Conservation (phyloP, 2,113 vertebrate species). For the Dunckerocampus dactyliophorus region DNA sequence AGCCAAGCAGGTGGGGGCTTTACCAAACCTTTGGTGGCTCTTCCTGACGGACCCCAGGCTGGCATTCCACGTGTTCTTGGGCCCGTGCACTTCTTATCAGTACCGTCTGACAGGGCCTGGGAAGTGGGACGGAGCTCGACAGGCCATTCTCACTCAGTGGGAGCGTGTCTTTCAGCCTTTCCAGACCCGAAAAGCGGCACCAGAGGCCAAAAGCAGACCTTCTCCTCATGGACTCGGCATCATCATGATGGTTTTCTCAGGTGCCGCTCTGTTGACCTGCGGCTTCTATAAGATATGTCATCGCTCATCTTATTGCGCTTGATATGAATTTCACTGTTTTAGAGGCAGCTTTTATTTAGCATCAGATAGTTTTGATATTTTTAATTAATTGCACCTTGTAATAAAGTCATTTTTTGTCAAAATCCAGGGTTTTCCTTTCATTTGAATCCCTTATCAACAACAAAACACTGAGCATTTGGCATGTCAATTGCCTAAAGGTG, state of each 20-base stretch:
- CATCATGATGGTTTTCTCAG: neutral
- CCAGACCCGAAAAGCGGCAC: neutral
- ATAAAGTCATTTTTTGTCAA: too few relatives aligned
- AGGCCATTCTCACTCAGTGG: conserved; percentile 1
- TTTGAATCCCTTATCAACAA: too few relatives aligned
- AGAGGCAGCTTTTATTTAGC: too few relatives aligned
- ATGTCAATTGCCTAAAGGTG: too few relatives aligned
- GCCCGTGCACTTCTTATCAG: neutral
- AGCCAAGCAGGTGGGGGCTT: neutral
- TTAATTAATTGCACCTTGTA: too few relatives aligned
- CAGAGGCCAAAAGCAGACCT: neutral
- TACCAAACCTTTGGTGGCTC: neutral
- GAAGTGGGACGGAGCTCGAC: neutral
- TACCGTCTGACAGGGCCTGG: conserved; percentile 1
- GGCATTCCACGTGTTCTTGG: neutral
- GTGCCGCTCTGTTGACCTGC: neutral
- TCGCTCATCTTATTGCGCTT: too few relatives aligned
- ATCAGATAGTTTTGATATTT: too few relatives aligned
- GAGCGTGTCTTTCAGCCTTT: neutral
- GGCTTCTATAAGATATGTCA: neutral
- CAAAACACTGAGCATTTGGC: too few relatives aligned
- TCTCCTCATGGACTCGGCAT: too few relatives aligned
- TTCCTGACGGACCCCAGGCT: neutral
- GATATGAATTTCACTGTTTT: too few relatives aligned
- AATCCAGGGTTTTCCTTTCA: too few relatives aligned